Base-by-base conservation (phyloP, 2,888 invertebrate species). In the Himalopsyche japonica region DNA sequence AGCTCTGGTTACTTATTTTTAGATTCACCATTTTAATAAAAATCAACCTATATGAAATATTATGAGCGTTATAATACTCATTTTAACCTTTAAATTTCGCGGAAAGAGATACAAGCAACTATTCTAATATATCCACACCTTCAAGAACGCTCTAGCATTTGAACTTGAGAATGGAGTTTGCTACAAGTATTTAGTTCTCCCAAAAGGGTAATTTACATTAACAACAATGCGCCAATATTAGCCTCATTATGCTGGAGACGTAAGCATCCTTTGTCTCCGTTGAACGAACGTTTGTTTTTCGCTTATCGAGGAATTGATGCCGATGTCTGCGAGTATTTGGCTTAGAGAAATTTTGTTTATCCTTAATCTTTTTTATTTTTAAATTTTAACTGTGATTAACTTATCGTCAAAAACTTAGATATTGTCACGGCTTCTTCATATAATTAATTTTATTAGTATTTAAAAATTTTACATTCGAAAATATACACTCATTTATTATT, bases 171-270 rank as follows among this genome's bases (percentile, higher is more conserved):
- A 82, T 82, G 82, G 79, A 84, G 78, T 80, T 80, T 24, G 86
- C 78, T 82, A 82, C 86, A 80, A 83, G 86, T 86, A 86, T 86
- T 86, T 83, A 86, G 85, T 83, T 79, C 83, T 86, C 86, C 86
- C 85, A 49, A 80, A 82, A 70, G 85, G 82, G 78, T 77, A 85
- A 86, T 86, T 86, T 85, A 78, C 86, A 86, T 86, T 83, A 86
- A 86, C 86, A 86, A 86, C 86, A 86, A 86, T 86, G 86, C 86
- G 85, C 86, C 86, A 86, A 86, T 86, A 85, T 86, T 85, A 82
- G 82, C 83, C 86, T 86, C 86, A 86, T 86, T 86, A 86, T 86
- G 82, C 77, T 37, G 30, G 79, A 57, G 84, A 80, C 82, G 84
- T 80, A 83, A 83, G 80, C 84, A 80, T 79, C 82, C 82, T 84